These are phyloP conservation scores for Crematogaster levior DNA, from an alignment of 2,888 invertebrate genomes.

Conservation along the genomic window DNA sequence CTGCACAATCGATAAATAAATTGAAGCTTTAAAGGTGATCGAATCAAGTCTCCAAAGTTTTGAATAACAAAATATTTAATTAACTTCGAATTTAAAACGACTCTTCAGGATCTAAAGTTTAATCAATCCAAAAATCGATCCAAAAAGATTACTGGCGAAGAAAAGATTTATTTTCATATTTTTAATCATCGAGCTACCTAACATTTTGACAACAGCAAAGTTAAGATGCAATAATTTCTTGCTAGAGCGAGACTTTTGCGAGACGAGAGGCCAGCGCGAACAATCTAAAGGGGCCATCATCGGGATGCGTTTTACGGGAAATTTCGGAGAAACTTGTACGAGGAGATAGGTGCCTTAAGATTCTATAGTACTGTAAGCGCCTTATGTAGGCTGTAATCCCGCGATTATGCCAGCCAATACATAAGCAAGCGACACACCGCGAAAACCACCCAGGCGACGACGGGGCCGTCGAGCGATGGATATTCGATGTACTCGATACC, in stretches of 20 bases:
- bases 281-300: neutral
- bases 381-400: conserved; percentile 19
- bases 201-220: conserved; percentile 7
- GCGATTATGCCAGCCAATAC: conserved; percentile 33
- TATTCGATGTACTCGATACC: conserved; percentile 51
- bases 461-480: conserved; percentile 25
- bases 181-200: neutral
- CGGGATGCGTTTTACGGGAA: neutral
- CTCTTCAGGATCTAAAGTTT: too few species aligned
- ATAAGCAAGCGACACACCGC: conserved; percentile 24
- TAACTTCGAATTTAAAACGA: too few species aligned
- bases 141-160: too few species aligned
- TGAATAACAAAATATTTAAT: neutral
- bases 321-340: neutral
- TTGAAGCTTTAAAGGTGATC: neutral
- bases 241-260: neutral
- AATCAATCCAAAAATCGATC: too few species aligned
- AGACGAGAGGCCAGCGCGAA: neutral
- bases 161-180: too few species aligned
- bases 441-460: conserved; percentile 25
- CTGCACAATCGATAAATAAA: neutral
- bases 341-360: conserved; percentile 1
- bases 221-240: neutral
- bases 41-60: neutral
- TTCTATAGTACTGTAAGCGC: neutral